Conservation (phyloP, 2,797 vertebrate species). For the Mus spretus region DNA sequence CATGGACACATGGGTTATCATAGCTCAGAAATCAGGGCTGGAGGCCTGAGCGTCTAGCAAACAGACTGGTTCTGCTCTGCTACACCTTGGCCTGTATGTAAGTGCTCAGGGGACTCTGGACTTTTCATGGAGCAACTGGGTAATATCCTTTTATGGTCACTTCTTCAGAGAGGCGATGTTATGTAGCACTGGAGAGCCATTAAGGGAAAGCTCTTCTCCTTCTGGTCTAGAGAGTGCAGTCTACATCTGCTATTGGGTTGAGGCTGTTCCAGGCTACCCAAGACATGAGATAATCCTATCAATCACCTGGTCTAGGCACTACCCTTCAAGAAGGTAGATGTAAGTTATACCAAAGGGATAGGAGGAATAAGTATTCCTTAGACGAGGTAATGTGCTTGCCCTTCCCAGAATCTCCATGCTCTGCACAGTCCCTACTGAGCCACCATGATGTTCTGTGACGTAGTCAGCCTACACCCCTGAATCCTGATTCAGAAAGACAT, state of each 20-base stretch:
- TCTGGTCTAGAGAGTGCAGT: neutral
- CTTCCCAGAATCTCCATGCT: neutral
- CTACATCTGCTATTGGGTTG: neutral
- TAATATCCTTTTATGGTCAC: neutral
- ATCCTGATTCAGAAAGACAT: neutral
- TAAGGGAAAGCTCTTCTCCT: neutral
- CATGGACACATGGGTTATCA: neutral
- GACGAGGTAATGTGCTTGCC: neutral
- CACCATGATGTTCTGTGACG: neutral
- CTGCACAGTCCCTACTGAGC: neutral
- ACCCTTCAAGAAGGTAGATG: neutral
- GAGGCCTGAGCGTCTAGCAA: neutral
- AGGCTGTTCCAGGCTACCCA: neutral
- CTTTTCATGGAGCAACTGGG: neutral
- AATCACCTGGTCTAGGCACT: neutral
- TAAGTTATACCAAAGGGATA: neutral
- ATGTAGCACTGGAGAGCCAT: neutral
- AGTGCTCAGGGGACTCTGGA: neutral
- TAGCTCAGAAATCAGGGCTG: neutral
- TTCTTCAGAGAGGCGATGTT: neutral
- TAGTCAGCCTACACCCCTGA: neutral
- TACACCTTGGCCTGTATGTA: neutral
- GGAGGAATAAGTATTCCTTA: neutral
- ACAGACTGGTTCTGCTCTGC: neutral
- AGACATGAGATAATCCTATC: neutral